Evolutionary conservation across 1,140 invertebrate species (phyloP), one percentile per base, ranked within the genome.

Genomic region (Leptonema lineaticorne): DNA sequence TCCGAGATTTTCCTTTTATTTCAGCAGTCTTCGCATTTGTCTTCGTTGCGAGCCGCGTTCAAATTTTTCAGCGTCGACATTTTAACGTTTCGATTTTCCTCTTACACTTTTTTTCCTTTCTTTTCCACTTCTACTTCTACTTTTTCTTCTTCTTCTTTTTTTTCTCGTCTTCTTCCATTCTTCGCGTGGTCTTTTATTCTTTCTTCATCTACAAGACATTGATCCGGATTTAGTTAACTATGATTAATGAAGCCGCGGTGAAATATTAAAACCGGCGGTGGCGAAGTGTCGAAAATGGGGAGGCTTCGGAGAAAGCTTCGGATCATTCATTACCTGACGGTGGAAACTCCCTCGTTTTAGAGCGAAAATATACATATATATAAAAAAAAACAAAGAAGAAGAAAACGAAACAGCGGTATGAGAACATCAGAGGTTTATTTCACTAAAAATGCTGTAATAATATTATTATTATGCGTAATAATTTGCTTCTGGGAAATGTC

Each of bases 181-280:
- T 45, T 45, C 14, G 4, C 14, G 2, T 3, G 4, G 37, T 16
- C 37, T 26, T 26, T 53, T 26, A 11, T 22, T 8, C 22, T 22
- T 11, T 26, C 50, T 18, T 9, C 57, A 33, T 28, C 57, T 30
- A 29, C 28, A 16, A 59, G 57, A 59, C 57, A 28, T 59, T 59
- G 57, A 59, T 59, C 57, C 28, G 57, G 11, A 30, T 59, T 59
- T 24, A 22, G 57, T 33, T 59, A 59, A 59, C 57, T 37, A 59
- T 59, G 57, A 59, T 59, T 59, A 59, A 59, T 59, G 57, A 59
- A 59, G 28, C 57, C 30, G 16, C 28, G 30, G 28, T 59, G 28
- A 37, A 59, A 59, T 59, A 59, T 59, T 59, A 59, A 59, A 59
- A 59, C 30, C 57, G 48, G 37, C 37, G 37, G 18, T n/a, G 50